Evolutionary conservation across 2,113 vertebrate genomes (phyloP).

Genomic region (Pavo muticus): DNA sequence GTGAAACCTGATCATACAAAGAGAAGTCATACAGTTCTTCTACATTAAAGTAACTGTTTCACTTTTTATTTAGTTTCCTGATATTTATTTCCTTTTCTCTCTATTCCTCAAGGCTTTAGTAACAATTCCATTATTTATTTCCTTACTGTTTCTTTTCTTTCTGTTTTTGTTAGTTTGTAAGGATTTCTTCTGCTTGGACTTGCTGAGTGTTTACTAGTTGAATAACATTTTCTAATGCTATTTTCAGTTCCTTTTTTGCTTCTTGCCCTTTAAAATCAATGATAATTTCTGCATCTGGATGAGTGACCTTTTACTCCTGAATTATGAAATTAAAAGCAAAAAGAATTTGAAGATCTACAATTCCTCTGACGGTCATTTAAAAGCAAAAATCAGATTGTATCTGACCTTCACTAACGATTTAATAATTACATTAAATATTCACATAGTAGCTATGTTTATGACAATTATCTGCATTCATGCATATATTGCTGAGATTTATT

Average conservation of each 20-base stretch:
- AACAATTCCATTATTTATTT: background rate
- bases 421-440: constrained; percentile 20
- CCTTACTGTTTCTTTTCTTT: background rate
- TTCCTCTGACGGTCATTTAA: background rate
- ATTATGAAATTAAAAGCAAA: background rate
- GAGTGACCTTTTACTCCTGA: background rate
- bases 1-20: background rate
- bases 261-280: background rate
- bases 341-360: background rate
- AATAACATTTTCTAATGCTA: background rate
- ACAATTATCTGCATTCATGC: constrained; percentile 39
- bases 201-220: background rate
- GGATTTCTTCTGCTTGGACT: background rate
- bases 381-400: background rate
- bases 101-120: background rate
- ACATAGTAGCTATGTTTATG: background rate
- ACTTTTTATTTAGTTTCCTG: background rate
- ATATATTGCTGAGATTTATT: constrained; percentile 8
- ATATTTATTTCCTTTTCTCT: background rate
- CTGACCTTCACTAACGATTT: background rate
- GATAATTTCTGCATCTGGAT: background rate
- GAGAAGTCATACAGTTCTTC: background rate
- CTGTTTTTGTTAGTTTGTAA: background rate
- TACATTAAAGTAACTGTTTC: background rate
- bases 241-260: background rate